phyloP scores from a whole-genome alignment of 2,797 vertebrate genomes.

The Leuciscus waleckii region DNA sequence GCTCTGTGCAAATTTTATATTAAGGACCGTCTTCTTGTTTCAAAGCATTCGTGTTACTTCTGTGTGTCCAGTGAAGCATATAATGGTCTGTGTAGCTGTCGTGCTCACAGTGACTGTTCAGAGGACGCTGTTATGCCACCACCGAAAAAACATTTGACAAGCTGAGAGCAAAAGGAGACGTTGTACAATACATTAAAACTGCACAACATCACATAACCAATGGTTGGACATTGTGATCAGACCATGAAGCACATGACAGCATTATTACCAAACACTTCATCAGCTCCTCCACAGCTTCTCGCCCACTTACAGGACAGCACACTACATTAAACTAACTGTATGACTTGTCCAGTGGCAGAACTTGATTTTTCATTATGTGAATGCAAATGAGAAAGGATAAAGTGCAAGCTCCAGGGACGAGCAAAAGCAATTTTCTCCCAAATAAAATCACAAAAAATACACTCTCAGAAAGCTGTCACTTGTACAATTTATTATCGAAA shows the following conservation, averaged over 20 bases:
- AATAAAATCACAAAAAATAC: neutral
- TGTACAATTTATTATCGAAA: too few species aligned
- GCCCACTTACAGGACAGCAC: slow-evolving; percentile 11
- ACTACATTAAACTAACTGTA: slow-evolving; percentile 1
- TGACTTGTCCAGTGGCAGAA: neutral
- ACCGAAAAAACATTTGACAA: slow-evolving; percentile 13
- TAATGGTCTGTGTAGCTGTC: neutral
- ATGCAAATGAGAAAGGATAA: neutral
- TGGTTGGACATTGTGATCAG: neutral
- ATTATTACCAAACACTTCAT: slow-evolving; percentile 25
- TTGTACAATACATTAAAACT: slow-evolving; percentile 8
- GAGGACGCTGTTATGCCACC: neutral
- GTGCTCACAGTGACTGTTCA: neutral
- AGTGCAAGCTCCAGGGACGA: neutral
- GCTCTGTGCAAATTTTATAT: neutral
- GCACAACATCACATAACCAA: neutral
- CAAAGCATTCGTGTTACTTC: neutral
- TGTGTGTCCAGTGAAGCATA: neutral
- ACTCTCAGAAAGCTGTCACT: too few species aligned
- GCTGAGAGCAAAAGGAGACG: neutral
- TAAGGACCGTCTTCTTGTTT: neutral
- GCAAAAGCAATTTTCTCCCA: neutral
- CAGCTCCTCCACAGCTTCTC: neutral
- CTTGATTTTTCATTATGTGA: neutral
- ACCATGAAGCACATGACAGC: slow-evolving; percentile 15